Percentiles rank a stretch among this genome's conserved stretches.
Evolutionary conservation across 2,888 invertebrate species (phyloP).

Genomic region (Eucera pruinosa): DNA sequence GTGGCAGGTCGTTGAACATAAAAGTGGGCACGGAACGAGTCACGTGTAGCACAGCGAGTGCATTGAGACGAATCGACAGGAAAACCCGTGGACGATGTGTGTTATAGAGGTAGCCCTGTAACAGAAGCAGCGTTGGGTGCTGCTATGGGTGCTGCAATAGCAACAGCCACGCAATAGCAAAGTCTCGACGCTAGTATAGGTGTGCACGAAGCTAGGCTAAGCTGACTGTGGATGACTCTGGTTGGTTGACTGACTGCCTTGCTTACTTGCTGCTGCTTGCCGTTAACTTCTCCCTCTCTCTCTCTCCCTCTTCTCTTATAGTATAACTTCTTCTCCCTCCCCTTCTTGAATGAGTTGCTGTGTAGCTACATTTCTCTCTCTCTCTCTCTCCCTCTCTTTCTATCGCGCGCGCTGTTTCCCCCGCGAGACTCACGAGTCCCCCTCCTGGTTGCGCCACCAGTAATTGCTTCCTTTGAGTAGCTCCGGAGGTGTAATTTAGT

Average conservation of each 20-base stretch:
- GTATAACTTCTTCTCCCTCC: constrained; percentile 11
- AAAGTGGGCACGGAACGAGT: constrained; percentile 70
- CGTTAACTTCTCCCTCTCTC: constrained; percentile 46
- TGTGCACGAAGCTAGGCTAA: constrained; percentile 35
- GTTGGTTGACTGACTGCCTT: constrained; percentile 40
- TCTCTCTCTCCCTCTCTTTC: constrained; percentile 52
- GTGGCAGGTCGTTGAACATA: constrained; percentile 70
- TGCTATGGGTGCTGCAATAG: constrained; percentile 25
- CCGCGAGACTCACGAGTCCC: constrained; percentile 73
- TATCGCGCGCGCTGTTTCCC: constrained; percentile 50
- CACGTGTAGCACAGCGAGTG: constrained; percentile 62
- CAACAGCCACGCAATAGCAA: constrained; percentile 5
- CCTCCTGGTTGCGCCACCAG: constrained; percentile 82
- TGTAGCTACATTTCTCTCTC: constrained; percentile 42
- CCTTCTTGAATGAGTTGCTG: constrained; percentile 3
- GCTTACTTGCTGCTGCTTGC: constrained; percentile 26
- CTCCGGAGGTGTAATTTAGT: constrained; percentile 85
- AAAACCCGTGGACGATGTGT: constrained; percentile 61
- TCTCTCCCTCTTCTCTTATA: constrained; percentile 21
- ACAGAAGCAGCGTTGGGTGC: constrained; percentile 58
- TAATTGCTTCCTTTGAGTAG: constrained; percentile 85
- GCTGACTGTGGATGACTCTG: constrained; percentile 44
- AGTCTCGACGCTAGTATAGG: neutral
- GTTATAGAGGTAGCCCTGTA: constrained; percentile 51
- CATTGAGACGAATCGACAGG: constrained; percentile 71